A percentile compares a stretch with the other conserved stretches of the same genome.
These are phyloP conservation scores for Drosophila pseudoananassae DNA, from an alignment of 1,140 invertebrate genomes.

Conservation along the genomic window DNA sequence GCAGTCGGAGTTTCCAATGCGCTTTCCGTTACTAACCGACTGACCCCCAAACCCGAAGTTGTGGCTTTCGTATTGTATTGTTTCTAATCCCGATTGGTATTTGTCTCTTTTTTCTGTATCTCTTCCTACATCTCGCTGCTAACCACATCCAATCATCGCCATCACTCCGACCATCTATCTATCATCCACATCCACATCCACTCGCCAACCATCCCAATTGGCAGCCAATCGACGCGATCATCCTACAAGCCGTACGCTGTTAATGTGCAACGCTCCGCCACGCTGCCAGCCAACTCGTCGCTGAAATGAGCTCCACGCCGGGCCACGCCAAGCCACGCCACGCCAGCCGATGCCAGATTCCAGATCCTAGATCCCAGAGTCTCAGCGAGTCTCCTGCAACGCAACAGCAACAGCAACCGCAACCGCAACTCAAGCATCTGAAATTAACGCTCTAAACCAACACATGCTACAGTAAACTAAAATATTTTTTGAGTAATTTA, in stretches of 20 bases:
- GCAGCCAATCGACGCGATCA: conserved; percentile 88
- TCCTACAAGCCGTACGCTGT: conserved; percentile 88
- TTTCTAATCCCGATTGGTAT: conserved; percentile 69
- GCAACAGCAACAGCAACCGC: conserved; percentile 10
- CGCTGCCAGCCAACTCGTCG: conserved; percentile 88
- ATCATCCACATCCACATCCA: conserved; percentile 9
- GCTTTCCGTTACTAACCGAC: conserved; percentile 6
- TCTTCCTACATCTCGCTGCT: conserved; percentile 40
- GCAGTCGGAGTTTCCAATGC: background rate
- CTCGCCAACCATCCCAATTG: conserved; percentile 11
- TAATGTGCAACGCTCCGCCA: conserved; percentile 88
- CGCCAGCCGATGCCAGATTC: conserved; percentile 12
- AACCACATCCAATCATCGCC: conserved; percentile 38
- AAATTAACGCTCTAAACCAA: conserved; percentile 61
- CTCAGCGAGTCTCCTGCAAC: conserved; percentile 3
- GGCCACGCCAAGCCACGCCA: background rate
- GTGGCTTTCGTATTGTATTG: conserved; percentile 28
- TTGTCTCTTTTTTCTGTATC: conserved; percentile 57
- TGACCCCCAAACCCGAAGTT: background rate
- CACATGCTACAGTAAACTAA: conserved; percentile 36
- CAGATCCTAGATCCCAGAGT: conserved; percentile 6
- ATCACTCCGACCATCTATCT: conserved; percentile 27
- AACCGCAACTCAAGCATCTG: conserved; percentile 37
- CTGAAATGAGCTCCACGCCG: conserved; percentile 62
- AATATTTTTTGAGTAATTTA: conserved; percentile 72